A percentile compares a stretch with the other conserved stretches of the same genome.
phyloP scores from a whole-genome alignment of 2,888 invertebrate species.

The Scrobipalpa costella region DNA sequence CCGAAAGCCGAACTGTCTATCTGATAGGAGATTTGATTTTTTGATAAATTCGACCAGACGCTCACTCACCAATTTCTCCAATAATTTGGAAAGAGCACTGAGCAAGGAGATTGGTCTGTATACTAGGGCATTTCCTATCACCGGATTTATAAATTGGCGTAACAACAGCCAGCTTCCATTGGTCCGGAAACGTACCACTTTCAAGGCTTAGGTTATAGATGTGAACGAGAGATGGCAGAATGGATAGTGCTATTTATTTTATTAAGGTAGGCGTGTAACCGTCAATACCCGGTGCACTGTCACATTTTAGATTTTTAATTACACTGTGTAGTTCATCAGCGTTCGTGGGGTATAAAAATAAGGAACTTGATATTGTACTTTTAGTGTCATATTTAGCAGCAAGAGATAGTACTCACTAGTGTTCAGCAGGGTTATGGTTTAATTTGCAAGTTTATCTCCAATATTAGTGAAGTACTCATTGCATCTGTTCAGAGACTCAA shows the following conservation, averaged over 20 bases:
- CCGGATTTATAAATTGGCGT: slow-evolving; percentile 13
- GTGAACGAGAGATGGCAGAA: slow-evolving; percentile 13
- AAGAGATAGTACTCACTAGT: neutral
- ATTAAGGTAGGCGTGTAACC: slow-evolving; percentile 12
- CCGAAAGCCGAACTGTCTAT: slow-evolving; percentile 25
- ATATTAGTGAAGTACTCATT: slow-evolving; percentile 14
- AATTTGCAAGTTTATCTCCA: neutral
- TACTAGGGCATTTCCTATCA: slow-evolving; percentile 6
- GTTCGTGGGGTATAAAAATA: neutral
- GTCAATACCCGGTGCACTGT: slow-evolving; percentile 21
- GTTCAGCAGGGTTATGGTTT: neutral
- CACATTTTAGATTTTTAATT: neutral
- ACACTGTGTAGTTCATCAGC: neutral
- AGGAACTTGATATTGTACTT: neutral
- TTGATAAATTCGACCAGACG: slow-evolving; percentile 16
- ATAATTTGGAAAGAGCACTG: slow-evolving; percentile 22
- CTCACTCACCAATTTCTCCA: slow-evolving; percentile 18
- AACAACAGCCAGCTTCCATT: slow-evolving; percentile 18
- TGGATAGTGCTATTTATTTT: slow-evolving; percentile 1
- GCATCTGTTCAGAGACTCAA: neutral
- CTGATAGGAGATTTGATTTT: neutral
- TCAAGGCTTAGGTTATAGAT: slow-evolving; percentile 13
- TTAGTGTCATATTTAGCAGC: neutral
- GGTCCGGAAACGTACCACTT: slow-evolving; percentile 24
- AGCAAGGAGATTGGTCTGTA: slow-evolving; percentile 24